Evolutionary conservation across 2,113 vertebrate genomes (phyloP).

Genomic region (Thymallus thymallus): DNA sequence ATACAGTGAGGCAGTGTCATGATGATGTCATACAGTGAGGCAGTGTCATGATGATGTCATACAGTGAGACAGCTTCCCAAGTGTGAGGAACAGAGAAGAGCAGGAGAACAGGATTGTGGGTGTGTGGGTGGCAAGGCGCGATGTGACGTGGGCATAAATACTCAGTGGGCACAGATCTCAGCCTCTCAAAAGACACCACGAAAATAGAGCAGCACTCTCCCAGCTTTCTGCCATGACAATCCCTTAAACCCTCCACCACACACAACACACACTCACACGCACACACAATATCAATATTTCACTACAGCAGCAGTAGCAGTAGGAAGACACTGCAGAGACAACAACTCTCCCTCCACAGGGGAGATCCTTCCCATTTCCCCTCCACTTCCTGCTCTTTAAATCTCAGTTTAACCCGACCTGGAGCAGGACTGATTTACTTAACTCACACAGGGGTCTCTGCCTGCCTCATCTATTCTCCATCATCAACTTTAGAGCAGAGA

Average conservation of each 20-base stretch:
- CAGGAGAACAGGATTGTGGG: not conserved
- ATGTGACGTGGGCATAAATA: conserved; percentile 28
- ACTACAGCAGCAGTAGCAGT: not conserved
- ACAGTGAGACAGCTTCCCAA: not conserved
- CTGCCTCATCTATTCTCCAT: not conserved
- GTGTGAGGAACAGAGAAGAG: conserved; percentile 14
- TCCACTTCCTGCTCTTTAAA: not conserved
- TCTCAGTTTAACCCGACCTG: not conserved
- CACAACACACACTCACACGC: not conserved
- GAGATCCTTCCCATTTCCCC: not conserved
- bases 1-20: too few species aligned
- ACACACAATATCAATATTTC: conserved; percentile 22
- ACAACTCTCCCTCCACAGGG: not conserved
- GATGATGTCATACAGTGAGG: too few species aligned
- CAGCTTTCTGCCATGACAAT: not conserved
- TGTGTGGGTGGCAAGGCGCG: conserved; percentile 26
- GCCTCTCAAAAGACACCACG: conserved; percentile 16
- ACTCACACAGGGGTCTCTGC: not conserved
- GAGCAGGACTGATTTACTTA: not conserved
- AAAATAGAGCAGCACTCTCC: conserved; percentile 48
- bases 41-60: too few species aligned
- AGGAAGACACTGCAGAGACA: too few species aligned
- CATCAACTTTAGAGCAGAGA: not conserved
- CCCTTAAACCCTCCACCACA: not conserved
- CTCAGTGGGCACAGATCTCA: not conserved